A percentile compares a stretch with the other conserved stretches of the same genome.
These are phyloP conservation scores for Eueremaeus valkanovi DNA, from an alignment of 2,888 invertebrate species.

Conservation along the genomic window DNA sequence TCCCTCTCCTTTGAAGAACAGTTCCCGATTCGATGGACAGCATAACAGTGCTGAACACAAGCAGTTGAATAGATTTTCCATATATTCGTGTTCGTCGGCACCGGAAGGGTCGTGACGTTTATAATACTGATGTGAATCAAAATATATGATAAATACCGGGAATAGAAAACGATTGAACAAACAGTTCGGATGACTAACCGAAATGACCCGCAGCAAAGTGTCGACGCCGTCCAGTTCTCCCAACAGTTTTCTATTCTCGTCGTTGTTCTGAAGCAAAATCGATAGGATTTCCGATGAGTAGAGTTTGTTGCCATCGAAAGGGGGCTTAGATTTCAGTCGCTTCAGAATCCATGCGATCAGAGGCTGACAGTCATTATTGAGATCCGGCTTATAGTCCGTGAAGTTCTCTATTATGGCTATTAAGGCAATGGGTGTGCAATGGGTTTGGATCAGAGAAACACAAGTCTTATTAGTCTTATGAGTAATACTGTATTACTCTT, in stretches of 20 bases:
- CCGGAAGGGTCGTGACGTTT: slow-evolving; percentile 88
- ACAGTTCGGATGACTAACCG: slow-evolving; percentile 66
- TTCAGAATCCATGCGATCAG: slow-evolving; percentile 86
- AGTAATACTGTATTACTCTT: background rate
- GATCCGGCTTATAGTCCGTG: slow-evolving; percentile 79
- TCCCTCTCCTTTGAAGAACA: slow-evolving; percentile 93
- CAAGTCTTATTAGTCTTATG: too few relatives aligned
- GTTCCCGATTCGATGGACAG: slow-evolving; percentile 72
- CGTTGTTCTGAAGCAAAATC: slow-evolving; percentile 85
- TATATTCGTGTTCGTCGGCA: slow-evolving; percentile 91
- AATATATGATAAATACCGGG: slow-evolving; percentile 1
- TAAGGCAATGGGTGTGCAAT: slow-evolving; percentile 45
- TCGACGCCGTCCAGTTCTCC: slow-evolving; percentile 97
- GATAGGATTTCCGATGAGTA: slow-evolving; percentile 94
- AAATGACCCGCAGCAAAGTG: slow-evolving; percentile 86
- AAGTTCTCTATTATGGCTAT: slow-evolving; percentile 89
- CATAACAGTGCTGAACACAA: slow-evolving; percentile 90
- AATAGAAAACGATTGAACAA: background rate
- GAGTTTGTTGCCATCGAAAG: slow-evolving; percentile 90
- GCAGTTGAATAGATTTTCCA: slow-evolving; percentile 97
- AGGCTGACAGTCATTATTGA: slow-evolving; percentile 82
- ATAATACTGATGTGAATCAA: slow-evolving; percentile 63
- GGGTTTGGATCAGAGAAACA: background rate
- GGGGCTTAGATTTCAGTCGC: slow-evolving; percentile 73
- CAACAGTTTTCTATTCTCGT: slow-evolving; percentile 59